Percentiles rank a stretch among this genome's conserved stretches.
phyloP scores from a whole-genome alignment of 2,888 invertebrate genomes.

The Erebia ligea region DNA sequence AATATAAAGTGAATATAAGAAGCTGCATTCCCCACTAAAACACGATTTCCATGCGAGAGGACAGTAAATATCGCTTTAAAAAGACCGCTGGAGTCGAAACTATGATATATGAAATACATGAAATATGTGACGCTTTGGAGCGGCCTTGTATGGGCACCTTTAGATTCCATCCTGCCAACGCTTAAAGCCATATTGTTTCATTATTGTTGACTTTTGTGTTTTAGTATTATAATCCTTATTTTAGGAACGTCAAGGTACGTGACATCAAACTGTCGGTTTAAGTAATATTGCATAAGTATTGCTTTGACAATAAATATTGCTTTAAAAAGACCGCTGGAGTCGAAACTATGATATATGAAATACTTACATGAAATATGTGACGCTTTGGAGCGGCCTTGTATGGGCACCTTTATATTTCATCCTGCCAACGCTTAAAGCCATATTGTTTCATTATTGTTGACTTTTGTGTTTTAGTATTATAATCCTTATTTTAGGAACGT shows the following conservation, averaged over 20 bases:
- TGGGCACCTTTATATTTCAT: too few relatives aligned
- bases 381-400: not conserved
- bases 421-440: too few relatives aligned
- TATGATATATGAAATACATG: slow-evolving; percentile 40
- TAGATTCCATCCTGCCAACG: too few relatives aligned
- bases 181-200: too few relatives aligned
- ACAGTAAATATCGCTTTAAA: slow-evolving; percentile 44
- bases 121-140: slow-evolving; percentile 13
- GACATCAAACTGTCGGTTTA: not conserved
- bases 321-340: slow-evolving; percentile 41
- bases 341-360: slow-evolving; percentile 39
- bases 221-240: too few relatives aligned
- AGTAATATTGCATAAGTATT: not conserved
- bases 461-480: too few relatives aligned
- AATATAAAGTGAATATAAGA: slow-evolving; percentile 44
- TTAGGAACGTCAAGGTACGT: too few relatives aligned
- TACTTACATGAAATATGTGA: slow-evolving; percentile 29
- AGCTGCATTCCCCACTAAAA: slow-evolving; percentile 43
- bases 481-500: too few relatives aligned
- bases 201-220: too few relatives aligned
- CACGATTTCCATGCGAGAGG: slow-evolving; percentile 46
- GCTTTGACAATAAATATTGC: slow-evolving; percentile 42
- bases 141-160: not conserved
- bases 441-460: too few relatives aligned
- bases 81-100: slow-evolving; percentile 39